These are phyloP conservation scores for Erynnis tages DNA, from an alignment of 2,888 invertebrate species.

Conservation along the genomic window DNA sequence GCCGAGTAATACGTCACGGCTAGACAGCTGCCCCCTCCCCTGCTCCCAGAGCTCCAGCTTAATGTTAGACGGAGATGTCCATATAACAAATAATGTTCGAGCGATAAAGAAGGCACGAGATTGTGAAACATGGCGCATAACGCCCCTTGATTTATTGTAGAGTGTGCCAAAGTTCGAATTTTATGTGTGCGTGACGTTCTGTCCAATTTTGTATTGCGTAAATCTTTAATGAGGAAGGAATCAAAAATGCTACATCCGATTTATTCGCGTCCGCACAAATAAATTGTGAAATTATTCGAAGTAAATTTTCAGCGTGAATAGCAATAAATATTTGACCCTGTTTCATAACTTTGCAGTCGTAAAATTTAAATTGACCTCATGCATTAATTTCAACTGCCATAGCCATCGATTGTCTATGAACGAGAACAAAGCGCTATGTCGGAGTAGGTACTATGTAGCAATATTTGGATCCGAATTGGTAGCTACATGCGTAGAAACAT, in stretches of 20 bases:
- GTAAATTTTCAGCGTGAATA: conserved; percentile 25
- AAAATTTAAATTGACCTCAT: conserved; percentile 45
- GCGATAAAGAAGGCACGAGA: conserved; percentile 65
- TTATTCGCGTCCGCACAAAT: conserved; percentile 4
- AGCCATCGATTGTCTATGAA: conserved; percentile 38
- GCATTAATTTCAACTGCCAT: conserved; percentile 54
- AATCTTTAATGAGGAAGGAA: conserved; percentile 23
- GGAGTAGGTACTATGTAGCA: conserved; percentile 10
- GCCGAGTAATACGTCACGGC: conserved; percentile 78
- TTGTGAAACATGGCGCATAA: conserved; percentile 82
- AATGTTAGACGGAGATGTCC: conserved; percentile 62
- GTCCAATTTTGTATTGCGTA: conserved; percentile 23
- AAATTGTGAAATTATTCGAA: conserved; percentile 20
- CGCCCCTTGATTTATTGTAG: conserved; percentile 81
- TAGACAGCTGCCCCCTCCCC: conserved; percentile 75
- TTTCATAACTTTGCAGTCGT: conserved; percentile 42
- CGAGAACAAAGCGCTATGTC: conserved; percentile 18
- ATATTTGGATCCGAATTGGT: conserved; percentile 1
- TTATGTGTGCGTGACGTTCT: conserved; percentile 69
- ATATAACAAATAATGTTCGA: conserved; percentile 54
- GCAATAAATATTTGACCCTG: conserved; percentile 46
- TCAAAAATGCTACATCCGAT: conserved; percentile 17
- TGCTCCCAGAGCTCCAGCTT: conserved; percentile 63
- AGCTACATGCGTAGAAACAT: conserved; percentile 15
- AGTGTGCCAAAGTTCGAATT: conserved; percentile 78